Conservation (phyloP, 2,113 vertebrate genomes). For the Pantherophis guttatus region DNA sequence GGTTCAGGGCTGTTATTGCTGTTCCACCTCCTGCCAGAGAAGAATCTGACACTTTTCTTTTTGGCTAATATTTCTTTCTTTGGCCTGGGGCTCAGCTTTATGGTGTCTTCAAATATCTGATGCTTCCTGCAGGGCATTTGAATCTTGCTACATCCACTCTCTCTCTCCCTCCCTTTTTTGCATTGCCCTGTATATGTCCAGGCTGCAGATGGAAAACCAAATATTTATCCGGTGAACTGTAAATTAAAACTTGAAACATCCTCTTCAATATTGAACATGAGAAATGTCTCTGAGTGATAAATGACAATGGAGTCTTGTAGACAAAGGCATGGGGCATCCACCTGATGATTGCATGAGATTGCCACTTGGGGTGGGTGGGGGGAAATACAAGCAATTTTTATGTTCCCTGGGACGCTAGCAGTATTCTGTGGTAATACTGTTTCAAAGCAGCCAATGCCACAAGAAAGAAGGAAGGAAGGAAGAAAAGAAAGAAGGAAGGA, state of each 20-base stretch:
- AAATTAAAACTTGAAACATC: conserved; percentile 45
- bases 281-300: conserved; percentile 37
- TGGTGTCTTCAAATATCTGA: conserved; percentile 61
- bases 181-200: conserved; percentile 48
- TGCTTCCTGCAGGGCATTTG: conserved; percentile 61
- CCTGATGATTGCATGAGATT: background rate
- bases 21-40: conserved; percentile 61
- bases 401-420: too few species aligned
- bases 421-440: background rate
- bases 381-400: background rate
- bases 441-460: too few species aligned
- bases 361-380: background rate
- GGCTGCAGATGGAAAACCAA: conserved; percentile 44
- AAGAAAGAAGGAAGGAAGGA: background rate
- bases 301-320: background rate
- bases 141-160: conserved; percentile 33
- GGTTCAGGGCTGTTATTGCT: conserved; percentile 62
- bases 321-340: background rate
- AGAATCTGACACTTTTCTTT: conserved; percentile 65
- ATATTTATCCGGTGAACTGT: conserved; percentile 53
- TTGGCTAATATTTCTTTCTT: conserved; percentile 64
- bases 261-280: conserved; percentile 45
- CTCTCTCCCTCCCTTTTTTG: conserved; percentile 36
- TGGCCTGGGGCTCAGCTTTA: conserved; percentile 63
- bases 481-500: background rate